Conservation (phyloP, 2,888 invertebrate species). For the Tanaodytes sp. region DNA sequence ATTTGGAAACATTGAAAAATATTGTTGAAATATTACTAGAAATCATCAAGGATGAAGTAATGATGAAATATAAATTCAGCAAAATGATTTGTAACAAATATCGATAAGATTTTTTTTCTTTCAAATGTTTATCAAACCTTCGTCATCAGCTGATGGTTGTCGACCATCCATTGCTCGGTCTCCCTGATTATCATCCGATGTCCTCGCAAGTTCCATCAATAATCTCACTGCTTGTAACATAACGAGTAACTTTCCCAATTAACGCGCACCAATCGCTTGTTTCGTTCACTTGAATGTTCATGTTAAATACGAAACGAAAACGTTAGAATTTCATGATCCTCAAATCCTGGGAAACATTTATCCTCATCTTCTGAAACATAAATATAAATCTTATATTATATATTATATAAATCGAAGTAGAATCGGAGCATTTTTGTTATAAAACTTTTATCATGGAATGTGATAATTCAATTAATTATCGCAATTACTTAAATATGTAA, state of each 20-base stretch:
- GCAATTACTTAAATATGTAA: too few species aligned
- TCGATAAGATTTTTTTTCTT: background rate
- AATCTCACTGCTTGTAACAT: constrained; percentile 66
- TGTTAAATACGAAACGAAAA: constrained; percentile 29
- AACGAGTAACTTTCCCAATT: constrained; percentile 45
- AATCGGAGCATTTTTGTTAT: too few species aligned
- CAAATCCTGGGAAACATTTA: background rate
- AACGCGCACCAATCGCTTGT: constrained; percentile 29
- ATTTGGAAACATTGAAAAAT: too few species aligned
- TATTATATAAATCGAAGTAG: too few species aligned
- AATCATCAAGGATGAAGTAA: too few species aligned
- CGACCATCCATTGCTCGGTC: constrained; percentile 56
- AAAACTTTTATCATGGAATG: too few species aligned
- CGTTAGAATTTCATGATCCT: constrained; percentile 11
- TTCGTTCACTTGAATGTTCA: constrained; percentile 34
- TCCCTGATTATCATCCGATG: constrained; percentile 60
- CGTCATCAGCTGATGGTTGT: constrained; percentile 54
- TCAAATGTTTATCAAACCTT: constrained; percentile 44
- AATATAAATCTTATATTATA: too few species aligned
- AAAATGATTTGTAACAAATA: background rate
- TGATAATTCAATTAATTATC: too few species aligned
- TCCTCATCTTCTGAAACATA: constrained; percentile 6
- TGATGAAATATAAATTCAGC: too few species aligned
- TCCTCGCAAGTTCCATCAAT: constrained; percentile 64
- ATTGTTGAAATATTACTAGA: too few species aligned